Base-by-base conservation (phyloP, 2,113 vertebrate genomes). In the Ascaphus truei region DNA sequence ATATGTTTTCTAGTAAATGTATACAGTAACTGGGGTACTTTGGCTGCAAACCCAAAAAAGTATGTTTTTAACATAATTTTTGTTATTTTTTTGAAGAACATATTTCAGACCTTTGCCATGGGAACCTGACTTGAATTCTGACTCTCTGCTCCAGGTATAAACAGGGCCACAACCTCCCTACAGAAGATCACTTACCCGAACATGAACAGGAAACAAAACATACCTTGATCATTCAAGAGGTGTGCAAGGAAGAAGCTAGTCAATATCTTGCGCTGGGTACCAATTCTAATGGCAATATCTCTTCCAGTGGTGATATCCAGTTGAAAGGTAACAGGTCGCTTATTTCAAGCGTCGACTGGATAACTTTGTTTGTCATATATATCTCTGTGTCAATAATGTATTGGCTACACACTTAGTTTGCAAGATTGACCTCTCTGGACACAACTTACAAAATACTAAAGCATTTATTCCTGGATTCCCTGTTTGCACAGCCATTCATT, bases 101-200 rank as follows among this genome's bases (percentile, higher is more conserved):
- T 5, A 13, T 10, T 41, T 5, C 37, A 10, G n/a, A 10, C 11
- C 16, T 45, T 15, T 50, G 2, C 30, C 26, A 62, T 64, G 2
- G 18, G 71, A 76, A 73, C 66, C 84, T 93, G 84, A 93, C 75
- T 80, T 87, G 80, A 80, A 86, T 87, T 88, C 85, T 83, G 86
- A 86, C 87, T 94, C 84, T 93, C 83, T 92, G 75, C 91, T 91
- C 84, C 80, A 95, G 93, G 93, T 94, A 88, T 88, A 93, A 90
- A 92, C 89, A 92, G 68, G 91, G 90, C 75, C 85, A 90, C 84
- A 88, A 83, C 86, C 39, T 92, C 84, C 82, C 81, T 76, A 76
- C 83, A 85, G 89, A 91, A 77, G 89, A 87, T 78, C 84, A 79
- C 76, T 81, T 91, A 85, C 83, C 86, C 75, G 85, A 93, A 74